Evolutionary conservation across 2,888 invertebrate genomes (phyloP), one percentile per base, ranked within the genome.

Genomic region (Rhimphoctona megacephalus): DNA sequence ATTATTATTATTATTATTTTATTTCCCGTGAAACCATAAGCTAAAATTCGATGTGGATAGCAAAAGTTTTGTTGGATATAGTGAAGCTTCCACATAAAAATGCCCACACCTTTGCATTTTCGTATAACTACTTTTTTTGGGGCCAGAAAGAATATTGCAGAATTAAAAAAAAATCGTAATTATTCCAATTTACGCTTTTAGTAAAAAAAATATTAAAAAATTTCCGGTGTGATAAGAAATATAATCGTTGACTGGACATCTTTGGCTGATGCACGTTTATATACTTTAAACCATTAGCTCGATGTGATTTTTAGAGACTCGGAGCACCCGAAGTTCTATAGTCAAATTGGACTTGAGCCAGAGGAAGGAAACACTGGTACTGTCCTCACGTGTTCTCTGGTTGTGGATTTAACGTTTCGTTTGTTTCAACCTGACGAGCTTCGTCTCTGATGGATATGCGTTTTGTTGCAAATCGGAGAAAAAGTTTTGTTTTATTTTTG

Each of bases 301-400:
- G 80, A 85, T 88, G 87, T 78, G 79, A 81, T 87, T 87, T 87
- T 88, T 83, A 74, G 80, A 66, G 46, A 70, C 67, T 73, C 25
- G 64, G 54, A 67, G 66, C 52, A 52, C 33, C 66, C 57, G 67
- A 33, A 52, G 52, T 81, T n/a, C 36, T 66, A 72, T 52, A 76
- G 43, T 61, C 81, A 81, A 90, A 85, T 91, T 92, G 91, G 91
- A 90, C 78, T 36, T 66, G 72, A 83, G 90, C 91, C 91, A 91
- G 87, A 81, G 80, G 85, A 88, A 83, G 66, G 82, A 86, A 89
- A 81, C 49, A 66, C 66, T 66, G 85, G 67, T 14, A 64, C n/a
- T 33, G 49, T 39, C 49, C 46, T 64, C 64, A 64, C 70, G 67
- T 54, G 72, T 85, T 85, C 85, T 81, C 89, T 87, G 85, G 69